Percentiles rank a stretch among this genome's conserved stretches.
phyloP scores from a whole-genome alignment of 2,113 vertebrate genomes.

The Alouatta palliata region DNA sequence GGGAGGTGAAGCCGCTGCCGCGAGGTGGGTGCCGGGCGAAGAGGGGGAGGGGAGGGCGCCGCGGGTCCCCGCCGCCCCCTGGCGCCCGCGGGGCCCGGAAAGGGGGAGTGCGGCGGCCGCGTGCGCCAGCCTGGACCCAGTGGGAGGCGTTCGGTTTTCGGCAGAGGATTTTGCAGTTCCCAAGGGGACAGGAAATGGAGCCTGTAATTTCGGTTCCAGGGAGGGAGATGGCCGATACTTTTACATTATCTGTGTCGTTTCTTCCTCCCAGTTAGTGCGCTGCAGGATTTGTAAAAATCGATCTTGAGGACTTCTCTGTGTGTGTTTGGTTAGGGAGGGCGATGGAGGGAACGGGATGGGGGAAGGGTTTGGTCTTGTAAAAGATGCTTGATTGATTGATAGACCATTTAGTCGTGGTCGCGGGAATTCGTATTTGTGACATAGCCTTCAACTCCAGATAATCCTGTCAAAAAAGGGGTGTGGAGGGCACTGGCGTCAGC shows the following conservation, averaged over 20 bases:
- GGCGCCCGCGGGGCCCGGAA: background rate
- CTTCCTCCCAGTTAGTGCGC: background rate
- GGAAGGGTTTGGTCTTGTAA: background rate
- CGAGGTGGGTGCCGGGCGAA: constrained; percentile 86
- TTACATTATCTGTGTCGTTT: background rate
- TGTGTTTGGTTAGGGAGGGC: background rate
- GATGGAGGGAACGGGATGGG: background rate
- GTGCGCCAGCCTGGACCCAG: background rate
- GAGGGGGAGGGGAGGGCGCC: background rate
- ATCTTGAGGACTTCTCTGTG: background rate
- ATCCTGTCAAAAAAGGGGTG: constrained; percentile 81
- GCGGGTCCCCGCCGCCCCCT: background rate
- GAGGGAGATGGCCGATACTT: background rate
- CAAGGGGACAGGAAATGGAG: constrained; percentile 60
- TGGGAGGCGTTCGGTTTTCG: background rate
- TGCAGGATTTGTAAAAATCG: background rate
- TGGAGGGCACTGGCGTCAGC: constrained; percentile 80
- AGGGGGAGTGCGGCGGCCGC: background rate
- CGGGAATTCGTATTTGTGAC: background rate
- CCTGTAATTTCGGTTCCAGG: constrained; percentile 38
- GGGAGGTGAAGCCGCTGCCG: constrained; percentile 88
- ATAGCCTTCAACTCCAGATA: constrained; percentile 20
- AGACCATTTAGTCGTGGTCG: background rate
- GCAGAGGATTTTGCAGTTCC: background rate
- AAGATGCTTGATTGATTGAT: background rate